These are phyloP conservation scores for Campylomormyrus tamandua DNA, from an alignment of 2,113 vertebrate species.

Conservation along the genomic window DNA sequence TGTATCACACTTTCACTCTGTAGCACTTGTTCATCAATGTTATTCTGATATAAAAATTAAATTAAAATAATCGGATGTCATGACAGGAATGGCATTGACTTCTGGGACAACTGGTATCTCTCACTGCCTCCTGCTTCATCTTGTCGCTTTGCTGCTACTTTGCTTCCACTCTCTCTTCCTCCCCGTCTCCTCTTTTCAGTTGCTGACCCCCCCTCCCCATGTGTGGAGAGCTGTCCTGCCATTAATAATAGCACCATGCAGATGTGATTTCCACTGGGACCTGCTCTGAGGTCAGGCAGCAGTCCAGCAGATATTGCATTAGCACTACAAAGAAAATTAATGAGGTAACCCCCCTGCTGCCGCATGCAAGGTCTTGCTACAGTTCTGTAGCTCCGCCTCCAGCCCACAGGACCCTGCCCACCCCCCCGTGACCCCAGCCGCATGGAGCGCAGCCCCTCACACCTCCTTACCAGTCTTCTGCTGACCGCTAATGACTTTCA, in stretches of 20 bases:
- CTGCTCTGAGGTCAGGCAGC: neutral
- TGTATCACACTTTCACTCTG: neutral
- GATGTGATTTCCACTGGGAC: slow-evolving; percentile 2
- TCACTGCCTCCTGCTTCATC: neutral
- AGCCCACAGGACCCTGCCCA: neutral
- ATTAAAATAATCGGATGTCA: neutral
- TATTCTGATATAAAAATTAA: neutral
- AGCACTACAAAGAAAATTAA: neutral
- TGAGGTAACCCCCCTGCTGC: neutral
- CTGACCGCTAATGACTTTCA: neutral
- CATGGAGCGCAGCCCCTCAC: neutral
- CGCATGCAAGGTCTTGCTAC: neutral
- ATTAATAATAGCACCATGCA: neutral
- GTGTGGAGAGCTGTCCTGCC: neutral
- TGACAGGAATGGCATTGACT: neutral
- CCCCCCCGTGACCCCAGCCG: neutral
- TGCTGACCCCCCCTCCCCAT: neutral
- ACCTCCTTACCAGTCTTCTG: neutral
- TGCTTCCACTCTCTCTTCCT: neutral
- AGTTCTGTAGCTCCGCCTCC: neutral
- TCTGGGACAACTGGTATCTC: neutral
- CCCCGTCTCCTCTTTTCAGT: neutral
- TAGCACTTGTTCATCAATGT: neutral
- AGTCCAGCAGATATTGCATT: neutral
- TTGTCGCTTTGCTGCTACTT: neutral